Percentiles rank a stretch among this genome's conserved stretches.
phyloP scores from a whole-genome alignment of 2,888 invertebrate species.

The Branchellion lobata region DNA sequence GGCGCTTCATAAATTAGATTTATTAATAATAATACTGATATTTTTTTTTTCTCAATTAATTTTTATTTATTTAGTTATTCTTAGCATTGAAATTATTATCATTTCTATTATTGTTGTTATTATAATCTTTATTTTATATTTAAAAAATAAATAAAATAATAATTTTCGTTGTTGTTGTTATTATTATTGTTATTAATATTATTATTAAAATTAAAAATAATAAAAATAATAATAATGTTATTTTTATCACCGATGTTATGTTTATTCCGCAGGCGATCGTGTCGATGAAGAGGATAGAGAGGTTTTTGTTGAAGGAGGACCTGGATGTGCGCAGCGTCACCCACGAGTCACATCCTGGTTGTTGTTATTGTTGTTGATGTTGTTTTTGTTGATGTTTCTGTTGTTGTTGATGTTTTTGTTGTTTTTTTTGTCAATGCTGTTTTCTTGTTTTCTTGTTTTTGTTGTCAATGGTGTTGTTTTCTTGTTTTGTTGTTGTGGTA shows the following conservation, averaged over 20 bases:
- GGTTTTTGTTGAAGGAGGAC: slow-evolving; percentile 58
- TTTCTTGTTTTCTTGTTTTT: neutral
- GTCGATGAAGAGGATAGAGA: slow-evolving; percentile 57
- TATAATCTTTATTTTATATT: no score
- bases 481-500: neutral
- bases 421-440: neutral
- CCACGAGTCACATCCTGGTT: slow-evolving; percentile 35
- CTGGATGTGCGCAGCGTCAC: slow-evolving; percentile 51
- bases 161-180: no score
- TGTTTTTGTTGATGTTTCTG: neutral
- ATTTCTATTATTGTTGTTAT: no score
- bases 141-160: no score
- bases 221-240: no score
- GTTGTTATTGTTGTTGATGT: slow-evolving; percentile 35
- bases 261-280: slow-evolving; percentile 59
- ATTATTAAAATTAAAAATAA: no score
- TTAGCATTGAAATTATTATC: no score
- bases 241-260: no score
- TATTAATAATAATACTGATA: neutral
- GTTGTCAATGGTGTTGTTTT: no score
- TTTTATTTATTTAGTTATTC: no score
- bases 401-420: neutral
- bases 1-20: neutral
- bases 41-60: no score
- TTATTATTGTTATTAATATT: no score